Evolutionary conservation across 2,797 vertebrate genomes (phyloP).

Genomic region (Alcedo quadribrachys): DNA sequence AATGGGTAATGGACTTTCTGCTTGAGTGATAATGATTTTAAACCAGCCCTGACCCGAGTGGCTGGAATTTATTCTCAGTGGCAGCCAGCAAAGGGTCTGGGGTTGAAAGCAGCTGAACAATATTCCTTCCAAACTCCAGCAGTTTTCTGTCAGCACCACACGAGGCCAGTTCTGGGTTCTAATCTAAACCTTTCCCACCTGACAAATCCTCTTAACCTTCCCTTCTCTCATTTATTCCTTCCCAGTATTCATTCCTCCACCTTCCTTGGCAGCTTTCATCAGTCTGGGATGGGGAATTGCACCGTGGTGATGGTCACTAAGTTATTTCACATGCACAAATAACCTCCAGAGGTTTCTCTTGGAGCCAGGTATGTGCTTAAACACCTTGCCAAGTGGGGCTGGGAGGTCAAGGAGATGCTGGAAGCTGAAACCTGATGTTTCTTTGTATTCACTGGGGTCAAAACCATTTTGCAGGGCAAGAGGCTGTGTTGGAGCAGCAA

Average conservation of each 20-base stretch:
- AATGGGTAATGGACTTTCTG: background rate
- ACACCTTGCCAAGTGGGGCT: background rate
- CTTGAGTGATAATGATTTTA: background rate
- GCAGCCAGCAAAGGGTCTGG: background rate
- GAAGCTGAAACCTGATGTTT: background rate
- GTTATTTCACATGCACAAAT: background rate
- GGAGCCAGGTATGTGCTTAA: background rate
- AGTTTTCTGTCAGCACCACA: background rate
- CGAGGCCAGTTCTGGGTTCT: background rate
- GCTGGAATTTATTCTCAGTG: background rate
- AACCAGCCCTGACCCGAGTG: background rate
- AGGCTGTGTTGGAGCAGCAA: background rate
- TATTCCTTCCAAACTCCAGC: background rate
- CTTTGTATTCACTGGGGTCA: background rate
- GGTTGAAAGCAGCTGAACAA: background rate
- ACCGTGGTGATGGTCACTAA: background rate
- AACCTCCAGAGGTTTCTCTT: background rate
- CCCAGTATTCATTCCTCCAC: fast-evolving
- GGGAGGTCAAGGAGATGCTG: background rate
- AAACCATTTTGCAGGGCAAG: background rate
- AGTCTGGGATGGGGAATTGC: background rate
- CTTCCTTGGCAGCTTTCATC: background rate
- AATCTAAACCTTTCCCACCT: background rate
- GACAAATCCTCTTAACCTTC: background rate
- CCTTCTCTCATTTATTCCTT: background rate